Evolutionary conservation across 37 sponge, comb jelly and placozoan genomes (phyloP), one percentile per base, ranked within the genome.

Genomic region (Halichondria panicea): DNA sequence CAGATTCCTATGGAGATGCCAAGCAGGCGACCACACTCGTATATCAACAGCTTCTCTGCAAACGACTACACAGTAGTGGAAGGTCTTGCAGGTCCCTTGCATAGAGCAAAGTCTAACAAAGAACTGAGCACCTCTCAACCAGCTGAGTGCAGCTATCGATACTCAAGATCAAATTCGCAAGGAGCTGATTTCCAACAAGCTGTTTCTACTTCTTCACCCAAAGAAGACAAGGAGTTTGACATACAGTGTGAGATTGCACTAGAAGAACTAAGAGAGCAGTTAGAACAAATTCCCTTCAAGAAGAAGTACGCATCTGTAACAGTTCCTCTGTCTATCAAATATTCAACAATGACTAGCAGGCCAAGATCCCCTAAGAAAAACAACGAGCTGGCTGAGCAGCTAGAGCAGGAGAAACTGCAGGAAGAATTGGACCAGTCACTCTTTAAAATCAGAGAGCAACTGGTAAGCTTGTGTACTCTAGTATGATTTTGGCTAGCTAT

Each of bases 281-380:
- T 24, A 22, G 25, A 24, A 19, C 32, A 36, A 34, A n/a, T 31
- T 12, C 68, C 21, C 19, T 42, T 8, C 15, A 67, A 27, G 4
- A 42, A 22, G 19, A 30, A 28, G 19, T 70, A 43, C 54, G 6
- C 15, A 46, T 30, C 71, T 12, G 22, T 72, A 39, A 72, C 73
- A 0, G 39, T 72, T n/a, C 58, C 73, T 2, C 32, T 40, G 22
- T 55, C 59, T 7, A 41, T 72, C 11, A 71, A 71, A 38, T 28
- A 35, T 38, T 45, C 46, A n/a, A n/a, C n/a, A n/a, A n/a, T 35
- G 5, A 72, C 57, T 57, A 40, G 58, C 24, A 55, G 73, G 36
- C 73, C 73, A 1, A 27, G 73, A 4, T 72, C 73, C 27, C 73
- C 73, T 2, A 58, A 58, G 27, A 27, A 36, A 42, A 70, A 70